Conservation (phyloP, 2,888 invertebrate genomes). For the Oscheius myriophilus region DNA sequence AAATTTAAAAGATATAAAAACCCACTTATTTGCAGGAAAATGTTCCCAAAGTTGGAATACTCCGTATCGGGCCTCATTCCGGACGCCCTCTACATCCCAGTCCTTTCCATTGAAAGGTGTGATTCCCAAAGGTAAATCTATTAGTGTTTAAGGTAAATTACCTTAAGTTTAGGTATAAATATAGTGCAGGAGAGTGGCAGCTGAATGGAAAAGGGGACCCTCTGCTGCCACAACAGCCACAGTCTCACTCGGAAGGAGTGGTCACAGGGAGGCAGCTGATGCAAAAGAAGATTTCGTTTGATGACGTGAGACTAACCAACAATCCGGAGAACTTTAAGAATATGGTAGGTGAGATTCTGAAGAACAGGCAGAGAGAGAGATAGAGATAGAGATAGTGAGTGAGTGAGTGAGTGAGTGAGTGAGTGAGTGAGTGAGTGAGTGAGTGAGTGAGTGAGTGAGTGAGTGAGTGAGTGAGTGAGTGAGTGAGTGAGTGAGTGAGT, state of each 20-base stretch:
- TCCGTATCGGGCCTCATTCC: constrained; percentile 83
- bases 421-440: no score
- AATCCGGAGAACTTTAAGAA: constrained; percentile 34
- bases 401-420: no score
- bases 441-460: no score
- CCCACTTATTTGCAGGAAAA: constrained; percentile 78
- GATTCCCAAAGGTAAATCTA: constrained; percentile 44
- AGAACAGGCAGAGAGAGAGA: no score
- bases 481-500: no score
- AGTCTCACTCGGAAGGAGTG: constrained; percentile 42
- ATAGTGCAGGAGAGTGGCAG: constrained; percentile 49
- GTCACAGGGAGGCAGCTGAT: constrained; percentile 44
- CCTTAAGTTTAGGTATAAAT: background rate
- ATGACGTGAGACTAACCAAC: constrained; percentile 63
- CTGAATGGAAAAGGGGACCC: constrained; percentile 52
- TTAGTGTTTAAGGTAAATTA: background rate
- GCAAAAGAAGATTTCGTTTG: constrained; percentile 50
- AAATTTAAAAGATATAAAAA: no score
- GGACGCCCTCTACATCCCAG: constrained; percentile 83
- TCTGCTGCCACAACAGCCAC: constrained; percentile 27
- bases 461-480: no score
- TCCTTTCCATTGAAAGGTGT: constrained; percentile 80
- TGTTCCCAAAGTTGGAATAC: constrained; percentile 89
- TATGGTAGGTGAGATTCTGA: no score
- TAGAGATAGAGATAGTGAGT: no score